Conservation (phyloP, 2,888 invertebrate species). For the Fragum sueziense region DNA sequence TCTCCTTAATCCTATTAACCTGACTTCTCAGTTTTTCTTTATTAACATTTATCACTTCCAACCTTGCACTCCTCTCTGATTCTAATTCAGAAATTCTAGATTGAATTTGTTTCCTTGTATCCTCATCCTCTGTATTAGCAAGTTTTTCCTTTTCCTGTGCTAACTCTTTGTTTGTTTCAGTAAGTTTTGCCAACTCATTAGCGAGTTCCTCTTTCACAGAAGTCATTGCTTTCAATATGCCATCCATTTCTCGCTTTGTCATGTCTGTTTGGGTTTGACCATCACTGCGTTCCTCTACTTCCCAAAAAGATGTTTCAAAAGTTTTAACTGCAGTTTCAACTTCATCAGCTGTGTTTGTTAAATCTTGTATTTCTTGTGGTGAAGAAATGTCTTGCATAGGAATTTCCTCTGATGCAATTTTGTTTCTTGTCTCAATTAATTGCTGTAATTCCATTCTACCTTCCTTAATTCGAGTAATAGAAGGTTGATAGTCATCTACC, state of each 20-base stretch:
- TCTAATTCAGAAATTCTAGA: constrained; percentile 33
- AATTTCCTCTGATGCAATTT: constrained; percentile 19
- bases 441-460: constrained; percentile 34
- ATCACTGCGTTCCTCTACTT: constrained; percentile 20
- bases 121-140: constrained; percentile 22
- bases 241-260: constrained; percentile 41
- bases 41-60: constrained; percentile 40
- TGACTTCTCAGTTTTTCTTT: constrained; percentile 42
- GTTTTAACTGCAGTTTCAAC: constrained; percentile 40
- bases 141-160: constrained; percentile 34
- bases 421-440: constrained; percentile 22
- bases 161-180: constrained; percentile 37
- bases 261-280: constrained; percentile 32
- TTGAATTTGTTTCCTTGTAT: constrained; percentile 19
- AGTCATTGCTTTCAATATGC: constrained; percentile 44
- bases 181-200: constrained; percentile 39
- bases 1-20: constrained; percentile 43
- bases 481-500: constrained; percentile 25
- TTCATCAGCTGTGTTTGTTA: constrained; percentile 26
- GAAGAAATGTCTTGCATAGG: constrained; percentile 42
- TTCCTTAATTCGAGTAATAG: constrained; percentile 21
- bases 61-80: constrained; percentile 39
- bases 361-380: constrained; percentile 34
- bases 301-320: constrained; percentile 23
- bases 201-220: constrained; percentile 41